Percentiles rank a stretch among this genome's conserved stretches.
Evolutionary conservation across 2,797 vertebrate genomes (phyloP).

Genomic region (Sphaeramia orbicularis): DNA sequence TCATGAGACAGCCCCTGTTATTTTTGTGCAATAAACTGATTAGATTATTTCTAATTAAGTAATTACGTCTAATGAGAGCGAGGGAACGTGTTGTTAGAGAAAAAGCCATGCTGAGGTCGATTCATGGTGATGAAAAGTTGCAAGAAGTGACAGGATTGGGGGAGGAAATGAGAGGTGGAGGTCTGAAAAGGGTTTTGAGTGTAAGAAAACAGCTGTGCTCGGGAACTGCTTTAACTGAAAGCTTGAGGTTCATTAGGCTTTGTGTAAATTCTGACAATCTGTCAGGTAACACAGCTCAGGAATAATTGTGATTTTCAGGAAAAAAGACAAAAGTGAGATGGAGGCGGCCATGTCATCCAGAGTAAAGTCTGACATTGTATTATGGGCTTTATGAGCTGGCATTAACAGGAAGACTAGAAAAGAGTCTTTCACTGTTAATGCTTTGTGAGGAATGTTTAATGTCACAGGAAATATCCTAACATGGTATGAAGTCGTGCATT

Average conservation of each 20-base stretch:
- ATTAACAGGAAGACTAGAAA: slow-evolving; percentile 28
- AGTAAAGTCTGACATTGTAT: slow-evolving; percentile 12
- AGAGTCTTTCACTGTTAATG: slow-evolving; percentile 36
- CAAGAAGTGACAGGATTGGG: not conserved
- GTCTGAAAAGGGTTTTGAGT: not conserved
- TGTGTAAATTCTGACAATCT: slow-evolving; percentile 39
- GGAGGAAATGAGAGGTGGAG: not conserved
- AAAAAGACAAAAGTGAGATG: too few relatives aligned
- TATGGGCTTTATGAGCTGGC: slow-evolving; percentile 14
- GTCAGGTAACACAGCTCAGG: slow-evolving; percentile 12
- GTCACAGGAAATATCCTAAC: slow-evolving; percentile 56
- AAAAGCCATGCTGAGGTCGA: not conserved
- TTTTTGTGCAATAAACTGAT: slow-evolving; percentile 27
- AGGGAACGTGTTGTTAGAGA: not conserved
- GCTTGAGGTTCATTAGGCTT: slow-evolving; percentile 24
- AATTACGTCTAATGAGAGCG: slow-evolving; percentile 23
- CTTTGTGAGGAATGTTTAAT: slow-evolving; percentile 68
- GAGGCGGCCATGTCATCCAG: slow-evolving; percentile 7
- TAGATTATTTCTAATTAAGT: slow-evolving; percentile 31
- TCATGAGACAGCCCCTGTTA: slow-evolving; percentile 15
- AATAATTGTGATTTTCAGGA: slow-evolving; percentile 14
- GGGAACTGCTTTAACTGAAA: slow-evolving; percentile 5
- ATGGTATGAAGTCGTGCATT: slow-evolving; percentile 55
- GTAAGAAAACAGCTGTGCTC: slow-evolving; percentile 4
- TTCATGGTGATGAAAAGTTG: not conserved